phyloP scores from a whole-genome alignment of 1,140 invertebrate species.

The Drosophila ogumai region DNA sequence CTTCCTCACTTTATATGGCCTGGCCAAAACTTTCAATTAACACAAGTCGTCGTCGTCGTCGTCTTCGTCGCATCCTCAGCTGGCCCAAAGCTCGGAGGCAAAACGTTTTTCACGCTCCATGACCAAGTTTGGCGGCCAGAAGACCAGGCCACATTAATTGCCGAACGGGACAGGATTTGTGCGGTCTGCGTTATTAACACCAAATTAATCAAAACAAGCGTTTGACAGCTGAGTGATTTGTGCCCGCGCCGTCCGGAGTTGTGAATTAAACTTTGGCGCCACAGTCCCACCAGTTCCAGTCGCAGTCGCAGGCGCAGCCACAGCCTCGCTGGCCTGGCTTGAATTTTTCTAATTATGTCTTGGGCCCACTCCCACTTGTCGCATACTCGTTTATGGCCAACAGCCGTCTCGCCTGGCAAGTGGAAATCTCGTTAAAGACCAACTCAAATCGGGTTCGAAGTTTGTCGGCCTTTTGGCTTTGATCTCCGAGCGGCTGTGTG shows the following conservation, averaged over 20 bases:
- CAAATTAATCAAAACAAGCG: conserved; percentile 79
- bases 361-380: conserved; percentile 69
- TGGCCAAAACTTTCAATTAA: conserved; percentile 77
- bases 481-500: conserved; percentile 53
- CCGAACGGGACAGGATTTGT: conserved; percentile 66
- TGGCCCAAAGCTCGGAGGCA: conserved; percentile 22
- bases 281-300: conserved; percentile 31
- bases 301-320: conserved; percentile 8
- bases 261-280: conserved; percentile 67
- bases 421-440: conserved; percentile 69
- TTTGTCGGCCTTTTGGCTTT: conserved; percentile 58
- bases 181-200: conserved; percentile 70
- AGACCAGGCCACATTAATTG: conserved; percentile 63
- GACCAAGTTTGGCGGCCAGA: conserved; percentile 61
- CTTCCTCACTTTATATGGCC: conserved; percentile 69
- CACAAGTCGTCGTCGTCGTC: conserved; percentile 47
- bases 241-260: conserved; percentile 41
- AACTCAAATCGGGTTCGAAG: conserved; percentile 44
- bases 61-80: conserved; percentile 62
- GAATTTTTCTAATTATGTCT: conserved; percentile 45
- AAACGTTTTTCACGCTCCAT: conserved; percentile 73
- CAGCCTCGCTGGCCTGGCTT: conserved; percentile 18
- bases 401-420: conserved; percentile 25
- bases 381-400: conserved; percentile 53
- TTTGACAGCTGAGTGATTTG: conserved; percentile 81